Conservation (phyloP, 2,113 vertebrate species). For the Orycteropus afer region DNA sequence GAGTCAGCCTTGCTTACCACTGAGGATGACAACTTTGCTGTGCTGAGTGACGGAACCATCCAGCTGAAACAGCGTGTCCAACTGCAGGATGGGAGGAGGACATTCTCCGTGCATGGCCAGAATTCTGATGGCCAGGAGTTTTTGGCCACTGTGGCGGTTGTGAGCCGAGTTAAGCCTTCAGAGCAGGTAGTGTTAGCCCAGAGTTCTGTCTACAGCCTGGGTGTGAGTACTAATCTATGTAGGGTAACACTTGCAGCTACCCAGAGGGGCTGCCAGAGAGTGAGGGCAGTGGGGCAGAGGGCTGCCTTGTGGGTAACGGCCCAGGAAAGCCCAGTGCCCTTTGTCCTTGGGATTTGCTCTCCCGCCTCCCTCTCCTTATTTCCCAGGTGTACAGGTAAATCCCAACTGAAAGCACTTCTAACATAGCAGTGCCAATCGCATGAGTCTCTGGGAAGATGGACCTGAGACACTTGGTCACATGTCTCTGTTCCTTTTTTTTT, state of each 20-base stretch:
- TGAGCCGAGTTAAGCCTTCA: background rate
- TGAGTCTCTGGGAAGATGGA: background rate
- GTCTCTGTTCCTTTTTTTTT: background rate
- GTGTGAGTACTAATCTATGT: fast-evolving
- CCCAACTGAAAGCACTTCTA: background rate
- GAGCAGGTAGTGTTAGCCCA: background rate
- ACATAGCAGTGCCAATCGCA: background rate
- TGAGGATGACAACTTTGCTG: background rate
- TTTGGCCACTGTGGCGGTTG: fast-evolving
- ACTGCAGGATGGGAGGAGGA: background rate
- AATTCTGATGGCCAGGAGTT: background rate
- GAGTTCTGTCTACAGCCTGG: background rate
- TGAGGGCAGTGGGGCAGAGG: background rate
- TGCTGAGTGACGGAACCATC: background rate
- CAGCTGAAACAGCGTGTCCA: background rate
- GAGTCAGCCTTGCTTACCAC: background rate
- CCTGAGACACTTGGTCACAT: background rate
- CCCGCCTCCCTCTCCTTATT: background rate
- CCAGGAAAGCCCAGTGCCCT: background rate
- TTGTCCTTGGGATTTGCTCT: background rate
- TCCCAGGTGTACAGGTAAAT: background rate
- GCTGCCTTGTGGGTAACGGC: too few species aligned
- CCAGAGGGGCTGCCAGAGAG: background rate
- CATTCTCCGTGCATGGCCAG: background rate
- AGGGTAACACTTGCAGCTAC: background rate